Base-by-base conservation (phyloP, 2,888 invertebrate species). In the Eilema caniola region DNA sequence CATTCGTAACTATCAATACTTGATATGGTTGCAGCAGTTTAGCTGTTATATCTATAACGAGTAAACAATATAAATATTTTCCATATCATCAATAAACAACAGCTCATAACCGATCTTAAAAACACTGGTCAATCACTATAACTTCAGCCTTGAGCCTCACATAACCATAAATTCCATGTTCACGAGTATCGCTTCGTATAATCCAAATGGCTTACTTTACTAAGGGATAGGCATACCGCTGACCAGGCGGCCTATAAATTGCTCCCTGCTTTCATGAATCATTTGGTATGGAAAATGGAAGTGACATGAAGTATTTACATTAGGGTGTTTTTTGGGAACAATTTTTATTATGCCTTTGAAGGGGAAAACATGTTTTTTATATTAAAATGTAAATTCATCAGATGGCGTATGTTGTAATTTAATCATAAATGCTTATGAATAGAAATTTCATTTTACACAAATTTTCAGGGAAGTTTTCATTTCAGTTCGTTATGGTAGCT, bases 191-290 rank as follows among this genome's bases (percentile, higher is more conserved):
- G 77, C 67, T 73, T 33, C 70, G 75, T 77, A 81, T 79, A 83
- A 83, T 81, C 79, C 76, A 75, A 83, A 84, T 86, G 80, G 78
- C 80, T 82, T 83, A 84, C 81, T 85, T 83, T 78, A 81, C 78
- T 80, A 75, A 74, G 83, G 70, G 74, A 66, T 69, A 71, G n/a
- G 67, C 73, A 79, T 79, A 80, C 74, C 77, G 87, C 88, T 88
- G 89, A 89, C 86, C 86, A 80, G 60, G 83, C 77, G 67, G 77
- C 67, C 79, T 80, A 88, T 88, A 88, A 88, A 89, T 88, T 82
- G 81, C 68, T 74, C 81, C 82, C 80, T 78, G 80, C 84, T 83
- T 83, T 84, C 85, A 88, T 89, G 87, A 88, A 88, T 88, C 88
- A 89, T 82, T 80, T 72, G 76, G 81, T 79, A 79, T 84, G 70